These are phyloP conservation scores for Bujurquina vittata DNA, from an alignment of 2,113 vertebrate genomes.

Conservation along the genomic window DNA sequence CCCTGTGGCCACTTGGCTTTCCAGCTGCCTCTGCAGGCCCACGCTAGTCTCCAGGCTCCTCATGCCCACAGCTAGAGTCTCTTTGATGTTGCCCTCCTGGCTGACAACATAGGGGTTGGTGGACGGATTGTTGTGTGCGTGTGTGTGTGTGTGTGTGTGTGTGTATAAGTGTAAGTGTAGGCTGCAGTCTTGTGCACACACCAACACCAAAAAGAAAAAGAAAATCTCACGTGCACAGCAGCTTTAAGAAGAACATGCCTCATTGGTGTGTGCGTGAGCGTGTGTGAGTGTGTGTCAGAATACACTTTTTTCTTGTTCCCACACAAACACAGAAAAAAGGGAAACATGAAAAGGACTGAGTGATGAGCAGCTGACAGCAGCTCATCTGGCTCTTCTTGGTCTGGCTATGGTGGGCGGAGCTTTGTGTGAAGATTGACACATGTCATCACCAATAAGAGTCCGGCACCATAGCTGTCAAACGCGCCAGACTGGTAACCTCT, in stretches of 20 bases:
- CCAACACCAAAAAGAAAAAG: constrained; percentile 25
- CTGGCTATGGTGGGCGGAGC: constrained; percentile 62
- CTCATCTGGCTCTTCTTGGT: constrained; percentile 40
- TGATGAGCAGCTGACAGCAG: constrained; percentile 77
- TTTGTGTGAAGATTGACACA: constrained; percentile 53
- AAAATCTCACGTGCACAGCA: constrained; percentile 38
- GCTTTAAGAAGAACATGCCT: constrained; percentile 39
- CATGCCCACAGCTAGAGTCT: constrained; percentile 73
- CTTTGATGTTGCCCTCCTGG: constrained; percentile 77
- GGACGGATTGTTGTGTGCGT: constrained; percentile 46
- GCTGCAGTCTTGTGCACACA: constrained; percentile 21
- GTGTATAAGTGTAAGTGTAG: constrained; percentile 14
- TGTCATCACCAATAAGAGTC: constrained; percentile 61
- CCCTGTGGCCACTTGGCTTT: constrained; percentile 63
- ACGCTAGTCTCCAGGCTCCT: constrained; percentile 68
- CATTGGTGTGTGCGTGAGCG: constrained; percentile 34
- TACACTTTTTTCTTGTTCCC: constrained; percentile 56
- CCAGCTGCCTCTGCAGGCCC: constrained; percentile 58
- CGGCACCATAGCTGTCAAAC: constrained; percentile 24
- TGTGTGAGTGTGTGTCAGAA: constrained; percentile 35
- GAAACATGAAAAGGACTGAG: constrained; percentile 75
- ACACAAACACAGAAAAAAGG: constrained; percentile 58
- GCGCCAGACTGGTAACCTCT: background rate
- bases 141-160: constrained; percentile 34
- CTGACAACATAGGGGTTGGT: constrained; percentile 66